Evolutionary conservation across 2,797 vertebrate genomes (phyloP).

Genomic region (Monodelphis domestica): DNA sequence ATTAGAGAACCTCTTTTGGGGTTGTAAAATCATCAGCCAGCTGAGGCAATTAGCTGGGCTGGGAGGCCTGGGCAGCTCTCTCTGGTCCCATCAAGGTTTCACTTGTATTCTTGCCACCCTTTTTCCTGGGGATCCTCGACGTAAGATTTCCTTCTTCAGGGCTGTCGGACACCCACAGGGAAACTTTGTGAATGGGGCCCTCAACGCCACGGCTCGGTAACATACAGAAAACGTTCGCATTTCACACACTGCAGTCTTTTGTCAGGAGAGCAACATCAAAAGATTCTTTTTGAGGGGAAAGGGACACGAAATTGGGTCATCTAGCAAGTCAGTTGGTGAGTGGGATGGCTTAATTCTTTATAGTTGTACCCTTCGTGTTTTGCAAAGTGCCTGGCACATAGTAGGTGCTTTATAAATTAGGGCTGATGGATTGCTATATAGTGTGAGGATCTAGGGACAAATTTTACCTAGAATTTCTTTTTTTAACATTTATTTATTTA

Average conservation of each 20-base stretch:
- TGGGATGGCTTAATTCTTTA: neutral
- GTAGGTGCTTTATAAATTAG: neutral
- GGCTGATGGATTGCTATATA: neutral
- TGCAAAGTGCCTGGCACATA: neutral
- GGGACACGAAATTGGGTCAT: neutral
- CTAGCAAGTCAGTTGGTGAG: neutral
- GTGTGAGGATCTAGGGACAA: neutral
- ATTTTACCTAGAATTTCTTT: neutral
- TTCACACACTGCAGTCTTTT: conserved; percentile 25
- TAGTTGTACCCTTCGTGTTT: neutral
- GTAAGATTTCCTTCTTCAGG: conserved; percentile 60
- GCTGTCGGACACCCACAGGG: conserved; percentile 66
- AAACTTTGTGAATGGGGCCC: conserved; percentile 64
- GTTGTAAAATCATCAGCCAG: conserved; percentile 69
- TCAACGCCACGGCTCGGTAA: conserved; percentile 3
- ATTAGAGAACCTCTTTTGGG: conserved; percentile 74
- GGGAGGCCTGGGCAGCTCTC: conserved; percentile 61
- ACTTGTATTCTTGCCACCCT: neutral
- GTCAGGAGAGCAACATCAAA: conserved; percentile 9
- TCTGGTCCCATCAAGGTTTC: conserved; percentile 46
- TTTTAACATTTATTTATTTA: too few species aligned
- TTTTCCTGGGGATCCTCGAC: conserved; percentile 12
- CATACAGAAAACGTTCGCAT: conserved; percentile 5
- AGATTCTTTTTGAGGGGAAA: conserved; percentile 16
- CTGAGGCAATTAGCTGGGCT: conserved; percentile 70